A percentile compares a stretch with the other conserved stretches of the same genome.
Conservation (phyloP, 2,797 vertebrate species). For the Rhinichthys osculus region DNA sequence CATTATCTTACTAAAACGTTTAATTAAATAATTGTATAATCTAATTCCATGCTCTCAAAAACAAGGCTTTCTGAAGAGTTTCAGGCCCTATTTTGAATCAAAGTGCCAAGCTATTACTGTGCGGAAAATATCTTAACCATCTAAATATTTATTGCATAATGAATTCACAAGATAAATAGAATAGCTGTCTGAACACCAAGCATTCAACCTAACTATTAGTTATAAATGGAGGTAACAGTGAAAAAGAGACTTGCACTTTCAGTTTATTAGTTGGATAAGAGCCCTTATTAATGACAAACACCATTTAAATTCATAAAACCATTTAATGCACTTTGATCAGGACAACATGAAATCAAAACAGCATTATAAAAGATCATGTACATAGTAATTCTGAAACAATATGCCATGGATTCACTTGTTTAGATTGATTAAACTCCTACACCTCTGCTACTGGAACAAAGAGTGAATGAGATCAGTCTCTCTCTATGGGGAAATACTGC, state of each 20-base stretch:
- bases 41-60: not conserved
- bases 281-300: not conserved
- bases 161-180: no score
- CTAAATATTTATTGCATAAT: no score
- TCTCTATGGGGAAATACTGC: conserved; percentile 24
- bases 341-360: conserved; percentile 47
- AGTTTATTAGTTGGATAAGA: not conserved
- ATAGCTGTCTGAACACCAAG: not conserved
- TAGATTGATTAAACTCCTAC: not conserved
- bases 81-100: not conserved
- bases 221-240: rapidly evolving
- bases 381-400: conserved; percentile 44
- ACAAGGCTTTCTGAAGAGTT: not conserved
- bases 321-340: conserved; percentile 56
- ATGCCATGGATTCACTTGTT: conserved; percentile 26
- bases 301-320: conserved; percentile 54
- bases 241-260: not conserved
- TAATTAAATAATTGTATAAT: not conserved
- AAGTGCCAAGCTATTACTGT: not conserved
- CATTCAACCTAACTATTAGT: not conserved
- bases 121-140: no score
- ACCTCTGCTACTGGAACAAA: conserved; percentile 32
- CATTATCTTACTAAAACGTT: not conserved
- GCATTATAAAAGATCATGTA: conserved; percentile 56
- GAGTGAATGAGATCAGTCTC: conserved; percentile 5